Evolutionary conservation across 2,113 vertebrate species (phyloP), one percentile per base, ranked within the genome.

Genomic region (Oxyruncus cristatus): DNA sequence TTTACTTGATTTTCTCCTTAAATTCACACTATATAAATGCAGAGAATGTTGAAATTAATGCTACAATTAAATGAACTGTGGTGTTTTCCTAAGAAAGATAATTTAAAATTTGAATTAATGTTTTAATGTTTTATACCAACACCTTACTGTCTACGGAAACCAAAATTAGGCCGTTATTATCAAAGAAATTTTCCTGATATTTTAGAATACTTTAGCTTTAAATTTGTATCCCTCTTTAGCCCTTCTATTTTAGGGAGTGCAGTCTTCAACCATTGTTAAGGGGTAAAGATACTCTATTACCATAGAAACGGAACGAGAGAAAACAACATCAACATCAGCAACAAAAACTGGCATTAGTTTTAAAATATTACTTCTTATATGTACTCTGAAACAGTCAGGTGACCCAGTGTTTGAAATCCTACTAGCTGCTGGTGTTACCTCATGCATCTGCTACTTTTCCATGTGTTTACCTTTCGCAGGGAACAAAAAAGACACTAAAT

Each of bases 261-360:
- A 44, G 11, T 59, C 15, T 84, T 77, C n/a, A 49, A 23, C 8
- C 8, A 35, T 30, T 71, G 1, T 42, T 66, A 63, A 63, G 8
- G 75, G 42, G 42, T 27, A 50, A 76, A 75, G 9, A 16, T n/a
- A 5, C 5, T 23, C 16, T 18, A 35, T 62, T 39, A 26, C 20
- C 12, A 21, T 49, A 65, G 33, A 83, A 88, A 47, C 6, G 37
- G 83, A 83, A 2, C 6, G 11, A n/a, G 46, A 32, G 7, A 35
- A 22, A 79, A 6, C 4, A 63, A 1, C 13, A 47, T 0, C 2
- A 2, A 1, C 5, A 33, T 15, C 6, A n/a, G 21, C 23, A 63
- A 75, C 8, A 35, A 73, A 74, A 23, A 32, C 14, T 58, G 9
- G 2, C 21, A 50, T 16, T 37, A 22, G 2, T 66, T 88, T 76